Base-by-base conservation (phyloP, 2,113 vertebrate species). In the Brachyhypopomus occidentalis region DNA sequence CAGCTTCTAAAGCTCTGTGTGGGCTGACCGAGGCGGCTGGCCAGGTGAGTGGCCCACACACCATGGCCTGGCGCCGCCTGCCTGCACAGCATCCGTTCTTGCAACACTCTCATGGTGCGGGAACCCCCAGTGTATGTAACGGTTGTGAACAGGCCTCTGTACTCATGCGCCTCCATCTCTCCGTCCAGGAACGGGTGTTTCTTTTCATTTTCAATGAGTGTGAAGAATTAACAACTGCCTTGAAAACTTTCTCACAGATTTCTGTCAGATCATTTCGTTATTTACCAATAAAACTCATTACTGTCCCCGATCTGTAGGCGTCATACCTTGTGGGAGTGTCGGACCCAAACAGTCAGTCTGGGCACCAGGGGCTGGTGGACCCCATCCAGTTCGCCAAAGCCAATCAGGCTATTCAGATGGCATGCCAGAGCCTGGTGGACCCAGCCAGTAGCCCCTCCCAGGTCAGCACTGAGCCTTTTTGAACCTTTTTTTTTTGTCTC, bases 381-480 rank as follows among this genome's bases (percentile, higher is more conserved):
- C 98, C 97, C 3, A 98, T 99, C 89, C 98, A 99, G 62, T 98
- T 99, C 90, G 96, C 97, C 75, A 93, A 95, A 82, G 97, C 98
- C 78, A 97, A 99, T 86, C 97, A 99, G 83, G 98, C 98, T 0
- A 99, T 99, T 91, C 98, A 99, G 89, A 99, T 98, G 95, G 98
- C 98, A 0, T 99, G 98, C 84, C 97, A 99, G 92, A 99, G 97
- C 81, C 88, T 99, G 84, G 97, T 99, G 45, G 98, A 99, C 80
- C 97, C 97, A 1, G 94, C 94, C 0, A 99, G 97, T 87, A 98
- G 97, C 85, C 97, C 97, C 0, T 98, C 98, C 0, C 98, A 99
- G 96, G 98, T 99, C 89, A 94, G 1, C 59, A 6, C 67, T 55
- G 23, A 34, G 2, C 23, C 19, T n/a, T n/a, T n/a, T n/a, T n/a